Conservation (phyloP, 2,888 invertebrate genomes). For the Timandra comae region DNA sequence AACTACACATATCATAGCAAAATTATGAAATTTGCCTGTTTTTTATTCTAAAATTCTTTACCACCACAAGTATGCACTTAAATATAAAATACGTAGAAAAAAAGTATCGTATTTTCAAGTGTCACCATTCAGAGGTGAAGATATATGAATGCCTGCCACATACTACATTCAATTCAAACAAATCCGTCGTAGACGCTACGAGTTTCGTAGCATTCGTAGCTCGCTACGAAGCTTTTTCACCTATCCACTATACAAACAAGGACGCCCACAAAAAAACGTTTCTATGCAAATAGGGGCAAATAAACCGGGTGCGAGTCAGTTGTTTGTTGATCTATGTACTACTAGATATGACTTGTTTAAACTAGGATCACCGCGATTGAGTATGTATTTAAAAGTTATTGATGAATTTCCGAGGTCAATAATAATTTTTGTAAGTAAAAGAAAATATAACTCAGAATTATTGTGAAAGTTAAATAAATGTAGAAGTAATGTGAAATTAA, state of each 20-base stretch:
- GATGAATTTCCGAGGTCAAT: too few species aligned
- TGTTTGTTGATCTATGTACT: conserved; percentile 27
- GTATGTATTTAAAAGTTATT: too few species aligned
- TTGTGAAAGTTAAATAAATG: too few species aligned
- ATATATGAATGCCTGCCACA: conserved; percentile 27
- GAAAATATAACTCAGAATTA: too few species aligned
- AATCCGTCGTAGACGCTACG: conserved; percentile 52
- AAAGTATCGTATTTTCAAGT: conserved; percentile 8
- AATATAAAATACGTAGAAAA: too few species aligned
- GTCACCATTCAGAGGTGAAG: conserved; percentile 16
- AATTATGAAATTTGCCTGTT: too few species aligned
- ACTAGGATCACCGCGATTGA: too few species aligned
- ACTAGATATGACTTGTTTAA: conserved; percentile 13
- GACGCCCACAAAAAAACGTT: conserved; percentile 74
- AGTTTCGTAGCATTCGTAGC: conserved; percentile 33
- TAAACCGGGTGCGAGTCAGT: conserved; percentile 64
- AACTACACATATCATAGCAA: too few species aligned
- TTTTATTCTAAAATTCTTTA: too few species aligned
- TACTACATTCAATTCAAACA: conserved; percentile 58
- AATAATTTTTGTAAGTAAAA: too few species aligned
- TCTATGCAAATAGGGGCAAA: conserved; percentile 75
- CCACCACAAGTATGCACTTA: too few species aligned
- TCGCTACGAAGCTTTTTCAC: conserved; percentile 59
- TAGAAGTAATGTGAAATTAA: too few species aligned
- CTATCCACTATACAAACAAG: conserved; percentile 73